These are phyloP conservation scores for Helicoverpa assulta DNA, from an alignment of 2,888 invertebrate genomes.

Conservation along the genomic window DNA sequence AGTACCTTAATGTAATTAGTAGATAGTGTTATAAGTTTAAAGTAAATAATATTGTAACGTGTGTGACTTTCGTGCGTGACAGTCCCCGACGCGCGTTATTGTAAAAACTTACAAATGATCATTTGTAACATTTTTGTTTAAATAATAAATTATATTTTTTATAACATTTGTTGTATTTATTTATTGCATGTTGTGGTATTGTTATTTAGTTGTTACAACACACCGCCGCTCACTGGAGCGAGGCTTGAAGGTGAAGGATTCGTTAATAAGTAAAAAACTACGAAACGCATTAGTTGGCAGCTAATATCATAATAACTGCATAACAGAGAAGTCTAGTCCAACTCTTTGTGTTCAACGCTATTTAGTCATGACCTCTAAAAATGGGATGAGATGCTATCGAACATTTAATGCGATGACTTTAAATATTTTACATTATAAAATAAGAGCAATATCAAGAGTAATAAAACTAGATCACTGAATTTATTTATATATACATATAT, in stretches of 20 bases:
- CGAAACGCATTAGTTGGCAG: constrained; percentile 1
- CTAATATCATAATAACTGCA: background rate
- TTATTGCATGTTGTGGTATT: constrained; percentile 21
- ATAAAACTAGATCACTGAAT: no score
- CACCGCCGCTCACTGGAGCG: constrained; percentile 33
- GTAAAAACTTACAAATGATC: constrained; percentile 79
- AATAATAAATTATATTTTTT: constrained; percentile 90
- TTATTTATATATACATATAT: no score
- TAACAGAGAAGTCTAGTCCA: background rate
- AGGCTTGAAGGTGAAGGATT: constrained; percentile 40
- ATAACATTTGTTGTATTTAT: constrained; percentile 62
- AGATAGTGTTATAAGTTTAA: constrained; percentile 80
- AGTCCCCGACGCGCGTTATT: constrained; percentile 72
- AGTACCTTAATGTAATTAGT: constrained; percentile 84
- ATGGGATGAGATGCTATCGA: background rate
- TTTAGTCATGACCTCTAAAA: background rate
- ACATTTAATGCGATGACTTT: no score
- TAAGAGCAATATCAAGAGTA: no score
- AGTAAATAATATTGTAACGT: constrained; percentile 64
- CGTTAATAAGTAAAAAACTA: constrained; percentile 13
- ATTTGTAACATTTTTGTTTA: constrained; percentile 87
- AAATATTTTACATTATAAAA: no score
- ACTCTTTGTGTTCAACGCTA: background rate
- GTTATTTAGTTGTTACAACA: background rate
- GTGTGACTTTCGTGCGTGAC: constrained; percentile 75